Evolutionary conservation across 2,888 invertebrate genomes (phyloP).

Genomic region (Sipunculus nudus): DNA sequence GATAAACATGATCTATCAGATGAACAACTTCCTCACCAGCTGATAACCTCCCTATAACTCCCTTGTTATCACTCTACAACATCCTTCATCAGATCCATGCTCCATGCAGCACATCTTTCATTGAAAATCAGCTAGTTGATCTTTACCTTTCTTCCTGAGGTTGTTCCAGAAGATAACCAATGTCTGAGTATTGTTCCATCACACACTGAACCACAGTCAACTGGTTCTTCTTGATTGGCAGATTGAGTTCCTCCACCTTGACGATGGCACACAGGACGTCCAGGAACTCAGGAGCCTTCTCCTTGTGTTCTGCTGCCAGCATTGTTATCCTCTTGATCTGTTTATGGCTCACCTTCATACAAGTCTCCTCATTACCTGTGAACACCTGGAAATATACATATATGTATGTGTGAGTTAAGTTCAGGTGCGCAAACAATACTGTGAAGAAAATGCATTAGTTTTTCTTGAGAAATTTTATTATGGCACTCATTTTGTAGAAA

Average conservation of each 20-base stretch:
- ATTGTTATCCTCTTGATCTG: constrained; percentile 33
- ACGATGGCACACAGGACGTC: constrained; percentile 34
- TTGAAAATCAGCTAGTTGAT: too few relatives aligned
- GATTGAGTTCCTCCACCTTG: constrained; percentile 35
- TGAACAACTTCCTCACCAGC: too few relatives aligned
- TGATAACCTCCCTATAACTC: too few relatives aligned
- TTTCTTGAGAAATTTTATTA: too few relatives aligned
- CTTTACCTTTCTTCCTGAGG: constrained; percentile 22
- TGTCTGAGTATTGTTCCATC: constrained; percentile 35
- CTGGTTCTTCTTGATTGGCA: constrained; percentile 44
- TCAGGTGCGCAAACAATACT: too few relatives aligned
- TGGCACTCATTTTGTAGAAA: too few relatives aligned
- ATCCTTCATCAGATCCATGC: too few relatives aligned
- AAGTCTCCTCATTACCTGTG: constrained; percentile 35
- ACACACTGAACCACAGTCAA: constrained; percentile 40
- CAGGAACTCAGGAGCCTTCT: constrained; percentile 35
- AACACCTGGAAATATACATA: constrained; percentile 41
- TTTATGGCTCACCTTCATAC: constrained; percentile 28
- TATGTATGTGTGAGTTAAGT: too few relatives aligned
- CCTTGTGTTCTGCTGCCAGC: constrained; percentile 25
- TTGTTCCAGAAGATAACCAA: constrained; percentile 35
- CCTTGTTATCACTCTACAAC: too few relatives aligned
- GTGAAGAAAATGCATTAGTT: too few relatives aligned
- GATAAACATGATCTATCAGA: too few relatives aligned
- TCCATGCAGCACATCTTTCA: too few relatives aligned